These are phyloP conservation scores for Tipula confusa DNA, from an alignment of 2,888 invertebrate genomes.

Conservation along the genomic window DNA sequence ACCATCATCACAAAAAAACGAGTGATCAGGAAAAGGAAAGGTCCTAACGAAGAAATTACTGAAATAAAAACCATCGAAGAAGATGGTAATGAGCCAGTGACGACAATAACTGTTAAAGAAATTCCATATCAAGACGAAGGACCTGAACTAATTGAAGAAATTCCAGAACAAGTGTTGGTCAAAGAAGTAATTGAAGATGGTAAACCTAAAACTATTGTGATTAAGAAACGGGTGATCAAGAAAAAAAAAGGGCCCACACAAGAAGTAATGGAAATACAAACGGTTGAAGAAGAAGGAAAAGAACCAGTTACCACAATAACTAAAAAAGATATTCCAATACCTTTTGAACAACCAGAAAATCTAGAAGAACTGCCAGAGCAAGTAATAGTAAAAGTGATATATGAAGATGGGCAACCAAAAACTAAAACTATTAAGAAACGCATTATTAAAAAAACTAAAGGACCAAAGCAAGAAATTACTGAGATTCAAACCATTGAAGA, in stretches of 20 bases:
- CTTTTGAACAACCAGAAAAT: slow-evolving; percentile 28
- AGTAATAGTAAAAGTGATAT: slow-evolving; percentile 43
- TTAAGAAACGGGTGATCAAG: slow-evolving; percentile 44
- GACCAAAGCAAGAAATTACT: slow-evolving; percentile 42
- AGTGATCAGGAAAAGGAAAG: slow-evolving; percentile 37
- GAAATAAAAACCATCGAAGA: slow-evolving; percentile 41
- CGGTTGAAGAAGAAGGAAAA: slow-evolving; percentile 47
- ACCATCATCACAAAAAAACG: slow-evolving; percentile 29
- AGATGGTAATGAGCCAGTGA: slow-evolving; percentile 45
- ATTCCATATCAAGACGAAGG: slow-evolving; percentile 40
- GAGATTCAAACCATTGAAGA: slow-evolving; percentile 48
- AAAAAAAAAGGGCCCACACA: slow-evolving; percentile 40
- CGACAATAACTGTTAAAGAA: slow-evolving; percentile 44
- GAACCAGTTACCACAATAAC: slow-evolving; percentile 44
- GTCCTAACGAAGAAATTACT: slow-evolving; percentile 43
- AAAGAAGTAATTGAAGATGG: slow-evolving; percentile 39
- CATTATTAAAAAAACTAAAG: slow-evolving; percentile 42
- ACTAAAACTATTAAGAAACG: slow-evolving; percentile 44
- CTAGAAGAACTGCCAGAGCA: slow-evolving; percentile 46
- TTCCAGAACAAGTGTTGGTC: slow-evolving; percentile 46
- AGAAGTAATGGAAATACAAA: slow-evolving; percentile 47
- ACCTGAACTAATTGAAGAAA: slow-evolving; percentile 39
- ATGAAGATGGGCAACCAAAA: slow-evolving; percentile 30
- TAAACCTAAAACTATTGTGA: slow-evolving; percentile 39
- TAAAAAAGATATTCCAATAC: slow-evolving; percentile 37